Percentiles rank a stretch among this genome's conserved stretches.
These are phyloP conservation scores for Zaprionus kolodkinae DNA, from an alignment of 1,140 invertebrate species.

Conservation along the genomic window DNA sequence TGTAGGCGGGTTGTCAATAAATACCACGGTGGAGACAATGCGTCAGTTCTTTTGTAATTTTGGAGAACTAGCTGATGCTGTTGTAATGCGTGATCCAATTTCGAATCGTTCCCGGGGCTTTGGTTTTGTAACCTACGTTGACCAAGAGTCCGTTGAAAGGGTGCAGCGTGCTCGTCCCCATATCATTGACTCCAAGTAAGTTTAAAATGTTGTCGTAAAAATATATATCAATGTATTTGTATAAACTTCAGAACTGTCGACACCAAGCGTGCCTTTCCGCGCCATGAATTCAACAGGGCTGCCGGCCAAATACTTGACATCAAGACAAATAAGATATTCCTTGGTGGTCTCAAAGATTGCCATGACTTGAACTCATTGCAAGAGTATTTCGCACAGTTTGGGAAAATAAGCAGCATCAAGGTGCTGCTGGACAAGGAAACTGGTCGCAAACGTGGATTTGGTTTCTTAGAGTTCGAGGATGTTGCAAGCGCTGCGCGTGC, in stretches of 20 bases:
- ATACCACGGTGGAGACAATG: slow-evolving; percentile 49
- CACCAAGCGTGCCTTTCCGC: slow-evolving; percentile 97
- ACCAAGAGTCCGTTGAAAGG: slow-evolving; percentile 53
- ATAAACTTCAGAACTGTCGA: slow-evolving; percentile 91
- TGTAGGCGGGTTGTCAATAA: slow-evolving; percentile 57
- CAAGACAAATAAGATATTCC: slow-evolving; percentile 97
- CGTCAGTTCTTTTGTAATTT: slow-evolving; percentile 56
- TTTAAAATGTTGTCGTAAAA: slow-evolving; percentile 10
- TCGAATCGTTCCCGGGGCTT: slow-evolving; percentile 68
- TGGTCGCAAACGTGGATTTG: slow-evolving; percentile 96
- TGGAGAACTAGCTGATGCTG: slow-evolving; percentile 56
- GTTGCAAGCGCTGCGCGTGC: slow-evolving; percentile 85
- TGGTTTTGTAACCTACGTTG: slow-evolving; percentile 62
- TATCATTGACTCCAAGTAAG: slow-evolving; percentile 83
- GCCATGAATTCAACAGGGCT: slow-evolving; percentile 94
- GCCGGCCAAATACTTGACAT: slow-evolving; percentile 90
- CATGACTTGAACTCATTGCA: slow-evolving; percentile 93
- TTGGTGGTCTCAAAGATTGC: slow-evolving; percentile 95
- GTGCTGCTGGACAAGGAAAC: slow-evolving; percentile 96
- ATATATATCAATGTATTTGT: not conserved
- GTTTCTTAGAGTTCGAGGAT: slow-evolving; percentile 97
- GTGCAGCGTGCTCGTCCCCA: slow-evolving; percentile 62
- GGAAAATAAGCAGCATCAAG: slow-evolving; percentile 91
- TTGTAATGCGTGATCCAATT: slow-evolving; percentile 67
- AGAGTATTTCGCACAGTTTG: slow-evolving; percentile 94